phyloP scores from a whole-genome alignment of 1,140 invertebrate species.

The Bombus superbus region DNA sequence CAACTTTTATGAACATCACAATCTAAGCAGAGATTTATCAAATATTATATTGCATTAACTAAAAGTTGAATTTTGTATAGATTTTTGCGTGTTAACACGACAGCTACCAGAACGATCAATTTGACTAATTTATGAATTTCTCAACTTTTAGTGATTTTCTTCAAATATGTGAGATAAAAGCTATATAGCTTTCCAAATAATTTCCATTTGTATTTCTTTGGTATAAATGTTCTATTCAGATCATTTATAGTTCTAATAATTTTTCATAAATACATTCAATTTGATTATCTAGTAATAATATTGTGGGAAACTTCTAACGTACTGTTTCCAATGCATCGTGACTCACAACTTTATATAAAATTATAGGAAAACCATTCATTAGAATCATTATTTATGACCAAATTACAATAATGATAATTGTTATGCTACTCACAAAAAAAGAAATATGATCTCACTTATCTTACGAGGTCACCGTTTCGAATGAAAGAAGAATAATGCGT shows the following conservation, averaged over 20 bases:
- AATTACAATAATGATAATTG: background rate
- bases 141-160: too few relatives aligned
- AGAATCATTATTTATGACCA: background rate
- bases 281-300: too few relatives aligned
- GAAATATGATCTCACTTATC: conserved; percentile 4
- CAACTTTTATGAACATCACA: too few relatives aligned
- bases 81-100: too few relatives aligned
- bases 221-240: background rate
- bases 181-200: too few relatives aligned
- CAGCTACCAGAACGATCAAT: too few relatives aligned
- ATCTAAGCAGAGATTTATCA: too few relatives aligned
- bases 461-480: background rate
- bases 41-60: too few relatives aligned
- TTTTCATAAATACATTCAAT: background rate
- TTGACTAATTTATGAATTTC: too few relatives aligned
- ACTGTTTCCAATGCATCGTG: background rate
- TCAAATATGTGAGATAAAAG: background rate
- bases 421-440: background rate
- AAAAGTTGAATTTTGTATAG: too few relatives aligned
- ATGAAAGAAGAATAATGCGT: background rate
- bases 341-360: background rate
- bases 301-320: too few relatives aligned
- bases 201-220: too few relatives aligned
- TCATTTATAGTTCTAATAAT: background rate
- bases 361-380: background rate